Base-by-base conservation (phyloP, 2,888 invertebrate species). In the Tanytarsus gracilentus region DNA sequence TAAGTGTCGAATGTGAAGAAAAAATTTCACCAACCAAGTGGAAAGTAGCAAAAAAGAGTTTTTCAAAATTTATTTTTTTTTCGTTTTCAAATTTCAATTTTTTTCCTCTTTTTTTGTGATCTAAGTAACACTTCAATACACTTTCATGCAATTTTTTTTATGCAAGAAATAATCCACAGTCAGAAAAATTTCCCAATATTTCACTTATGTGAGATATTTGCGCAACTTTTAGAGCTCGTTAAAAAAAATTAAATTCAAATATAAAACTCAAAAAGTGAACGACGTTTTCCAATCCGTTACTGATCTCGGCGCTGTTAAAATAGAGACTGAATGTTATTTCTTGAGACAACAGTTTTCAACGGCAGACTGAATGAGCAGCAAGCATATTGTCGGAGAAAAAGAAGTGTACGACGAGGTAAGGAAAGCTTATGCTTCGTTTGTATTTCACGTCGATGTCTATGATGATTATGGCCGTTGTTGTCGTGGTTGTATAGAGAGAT, bases 281-380 rank as follows among this genome's bases (percentile, higher is more conserved):
- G 51, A 29, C 26, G n/a, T 8, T 55, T 55, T 9, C 18, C 39
- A 23, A 11, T 25, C 14, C 40, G 25, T 55, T 30, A 55, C 55
- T 55, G 55, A 40, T 55, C 55, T 40, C 55, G 40, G 18, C 55
- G 55, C 27, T 55, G 55, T 39, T 40, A 33, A 55, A 55, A 55
- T 55, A 55, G 55, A 55, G 55, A 55, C 55, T 55, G 55, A 55
- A 51, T 30, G 51, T 18, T 51, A 18, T 18, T 14, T 51, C 51
- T 51, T 51, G 51, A 51, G 55, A 55, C 55, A 40, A 3, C 14
- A 27, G 40, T 18, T 52, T 55, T 55, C 39, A 55, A 40, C 55
- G 40, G n/a, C n/a, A n/a, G n/a, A n/a, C n/a, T n/a, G 44, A 18
- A 18, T 44, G 44, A 44, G n/a, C 33, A 44, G 44, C 44, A 39